Conservation (phyloP, 2,113 vertebrate genomes). For the Trochalopteron elliotii region DNA sequence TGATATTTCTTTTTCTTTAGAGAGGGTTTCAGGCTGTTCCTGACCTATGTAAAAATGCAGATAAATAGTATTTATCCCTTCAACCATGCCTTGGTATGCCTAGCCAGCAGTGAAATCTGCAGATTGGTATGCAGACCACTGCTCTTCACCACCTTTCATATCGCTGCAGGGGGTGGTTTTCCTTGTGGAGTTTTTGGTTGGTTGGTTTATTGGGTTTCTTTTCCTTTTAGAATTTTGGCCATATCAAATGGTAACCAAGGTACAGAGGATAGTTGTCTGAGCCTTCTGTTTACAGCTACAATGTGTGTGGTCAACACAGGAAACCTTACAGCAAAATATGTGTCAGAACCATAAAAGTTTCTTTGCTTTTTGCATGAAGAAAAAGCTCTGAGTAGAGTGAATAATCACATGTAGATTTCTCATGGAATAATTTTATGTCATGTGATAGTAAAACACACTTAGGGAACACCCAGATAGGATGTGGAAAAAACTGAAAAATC, state of each 20-base stretch:
- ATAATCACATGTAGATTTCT: background rate
- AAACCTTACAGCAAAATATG: background rate
- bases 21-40: background rate
- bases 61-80: background rate
- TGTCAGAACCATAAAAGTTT: background rate
- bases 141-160: background rate
- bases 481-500: background rate
- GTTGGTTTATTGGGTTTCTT: background rate
- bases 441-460: accelerated
- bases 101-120: background rate
- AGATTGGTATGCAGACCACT: background rate
- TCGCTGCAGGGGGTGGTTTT: background rate
- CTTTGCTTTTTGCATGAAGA: background rate
- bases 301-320: background rate
- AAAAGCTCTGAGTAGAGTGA: background rate
- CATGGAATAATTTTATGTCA: background rate
- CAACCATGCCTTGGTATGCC: background rate
- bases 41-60: background rate
- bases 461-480: background rate
- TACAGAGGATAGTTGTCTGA: background rate
- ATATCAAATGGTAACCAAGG: background rate
- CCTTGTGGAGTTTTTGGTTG: background rate
- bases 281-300: background rate
- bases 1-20: background rate
- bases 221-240: background rate